Evolutionary conservation across 1,140 invertebrate genomes (phyloP).

Genomic region (Dreissena rostriformis): DNA sequence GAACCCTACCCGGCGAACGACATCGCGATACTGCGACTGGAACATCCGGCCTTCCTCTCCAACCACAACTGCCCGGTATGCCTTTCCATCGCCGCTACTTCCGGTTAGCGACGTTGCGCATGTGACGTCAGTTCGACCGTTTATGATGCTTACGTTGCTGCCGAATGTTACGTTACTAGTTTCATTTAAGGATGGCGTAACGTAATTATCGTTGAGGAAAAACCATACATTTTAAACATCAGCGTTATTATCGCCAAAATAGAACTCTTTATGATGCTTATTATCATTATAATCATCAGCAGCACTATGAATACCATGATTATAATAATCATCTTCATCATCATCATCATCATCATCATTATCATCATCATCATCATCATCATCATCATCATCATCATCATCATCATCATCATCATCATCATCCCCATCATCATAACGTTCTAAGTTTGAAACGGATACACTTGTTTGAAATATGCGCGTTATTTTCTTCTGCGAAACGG

Average conservation of each 20-base stretch:
- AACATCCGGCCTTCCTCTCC: conserved; percentile 26
- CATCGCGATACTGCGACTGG: conserved; percentile 10
- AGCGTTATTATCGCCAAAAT: neutral
- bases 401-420: too few species aligned
- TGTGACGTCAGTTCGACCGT: too few species aligned
- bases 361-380: too few species aligned
- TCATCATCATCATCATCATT: too few species aligned
- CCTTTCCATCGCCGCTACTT: conserved; percentile 4
- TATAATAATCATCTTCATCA: too few species aligned
- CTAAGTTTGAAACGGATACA: too few species aligned
- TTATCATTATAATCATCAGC: too few species aligned
- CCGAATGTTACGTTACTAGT: conserved; percentile 33
- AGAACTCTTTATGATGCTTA: neutral
- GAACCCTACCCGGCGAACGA: conserved; percentile 7
- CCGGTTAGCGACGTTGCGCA: neutral
- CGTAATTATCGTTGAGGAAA: neutral
- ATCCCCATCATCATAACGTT: too few species aligned
- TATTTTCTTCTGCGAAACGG: too few species aligned
- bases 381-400: too few species aligned
- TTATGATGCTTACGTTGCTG: neutral
- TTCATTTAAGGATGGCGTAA: conserved; percentile 1
- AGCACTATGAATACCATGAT: too few species aligned
- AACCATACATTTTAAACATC: neutral
- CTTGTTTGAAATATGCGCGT: too few species aligned
- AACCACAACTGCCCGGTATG: conserved; percentile 33